phyloP scores from a whole-genome alignment of 2,888 invertebrate genomes.

The Eurois occulta region DNA sequence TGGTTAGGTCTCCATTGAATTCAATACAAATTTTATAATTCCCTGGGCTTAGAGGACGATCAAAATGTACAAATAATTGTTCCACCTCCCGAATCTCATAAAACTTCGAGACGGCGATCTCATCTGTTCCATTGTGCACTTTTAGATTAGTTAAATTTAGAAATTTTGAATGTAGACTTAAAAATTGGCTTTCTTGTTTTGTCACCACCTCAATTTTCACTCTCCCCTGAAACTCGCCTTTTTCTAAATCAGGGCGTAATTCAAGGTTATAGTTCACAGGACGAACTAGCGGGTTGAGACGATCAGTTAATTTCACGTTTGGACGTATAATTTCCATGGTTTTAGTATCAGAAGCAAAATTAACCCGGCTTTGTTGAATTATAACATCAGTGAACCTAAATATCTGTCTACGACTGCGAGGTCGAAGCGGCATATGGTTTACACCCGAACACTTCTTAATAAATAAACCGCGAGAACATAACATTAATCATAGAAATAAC shows the following conservation, averaged over 20 bases:
- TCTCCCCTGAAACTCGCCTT: slow-evolving; percentile 79
- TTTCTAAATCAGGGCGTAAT: slow-evolving; percentile 78
- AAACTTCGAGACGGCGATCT: slow-evolving; percentile 77
- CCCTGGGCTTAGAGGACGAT: slow-evolving; percentile 74
- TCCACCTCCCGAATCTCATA: slow-evolving; percentile 79
- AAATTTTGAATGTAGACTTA: slow-evolving; percentile 91
- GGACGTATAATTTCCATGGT: slow-evolving; percentile 70
- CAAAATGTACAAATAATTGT: slow-evolving; percentile 81
- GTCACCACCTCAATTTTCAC: slow-evolving; percentile 83
- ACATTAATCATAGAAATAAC: slow-evolving; percentile 30
- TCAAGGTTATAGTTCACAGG: slow-evolving; percentile 83
- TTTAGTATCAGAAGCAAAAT: slow-evolving; percentile 27
- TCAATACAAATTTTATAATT: slow-evolving; percentile 90
- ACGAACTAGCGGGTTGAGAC: slow-evolving; percentile 77
- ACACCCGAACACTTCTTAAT: slow-evolving; percentile 17
- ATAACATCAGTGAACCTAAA: slow-evolving; percentile 36
- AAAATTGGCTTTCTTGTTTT: slow-evolving; percentile 78
- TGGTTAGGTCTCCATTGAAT: slow-evolving; percentile 92
- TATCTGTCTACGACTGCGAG: slow-evolving; percentile 66
- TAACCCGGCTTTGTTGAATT: slow-evolving; percentile 42
- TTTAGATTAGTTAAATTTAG: slow-evolving; percentile 87
- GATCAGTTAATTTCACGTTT: slow-evolving; percentile 76
- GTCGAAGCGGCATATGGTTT: slow-evolving; percentile 23
- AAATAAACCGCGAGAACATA: slow-evolving; percentile 29
- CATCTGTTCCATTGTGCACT: slow-evolving; percentile 74